Conservation (phyloP, 2,113 vertebrate genomes). For the Motacilla tschutschensis region DNA sequence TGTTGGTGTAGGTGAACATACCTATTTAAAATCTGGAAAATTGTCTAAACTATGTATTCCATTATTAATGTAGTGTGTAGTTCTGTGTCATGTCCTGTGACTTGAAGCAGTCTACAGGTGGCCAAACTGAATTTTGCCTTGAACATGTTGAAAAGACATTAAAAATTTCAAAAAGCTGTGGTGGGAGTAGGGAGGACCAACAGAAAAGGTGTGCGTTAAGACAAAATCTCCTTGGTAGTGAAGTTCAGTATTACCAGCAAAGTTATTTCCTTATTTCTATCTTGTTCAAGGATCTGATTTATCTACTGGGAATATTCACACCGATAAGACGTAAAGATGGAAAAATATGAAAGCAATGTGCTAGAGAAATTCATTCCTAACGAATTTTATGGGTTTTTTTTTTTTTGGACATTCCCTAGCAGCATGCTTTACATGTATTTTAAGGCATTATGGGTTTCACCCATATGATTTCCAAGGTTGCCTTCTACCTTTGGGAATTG, state of each 20-base stretch:
- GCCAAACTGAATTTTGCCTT: not conserved
- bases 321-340: not conserved
- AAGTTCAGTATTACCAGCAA: not conserved
- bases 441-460: not conserved
- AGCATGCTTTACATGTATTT: not conserved
- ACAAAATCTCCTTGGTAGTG: not conserved
- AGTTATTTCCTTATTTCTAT: not conserved
- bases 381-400: not conserved
- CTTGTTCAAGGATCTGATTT: not conserved
- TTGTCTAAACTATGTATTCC: not conserved
- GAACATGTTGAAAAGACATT: not conserved
- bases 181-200: fast-evolving
- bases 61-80: not conserved
- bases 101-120: not conserved
- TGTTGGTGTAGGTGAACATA: not conserved
- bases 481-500: not conserved
- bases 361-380: not conserved
- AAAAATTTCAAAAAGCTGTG: not conserved
- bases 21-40: not conserved
- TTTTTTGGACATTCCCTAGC: not conserved
- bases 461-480: not conserved
- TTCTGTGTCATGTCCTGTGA: not conserved
- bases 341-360: not conserved
- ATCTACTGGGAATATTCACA: not conserved
- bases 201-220: not conserved